Percentiles rank a stretch among this genome's conserved stretches.
These are phyloP conservation scores for Furnarius figulus DNA, from an alignment of 2,113 vertebrate genomes.

Conservation along the genomic window DNA sequence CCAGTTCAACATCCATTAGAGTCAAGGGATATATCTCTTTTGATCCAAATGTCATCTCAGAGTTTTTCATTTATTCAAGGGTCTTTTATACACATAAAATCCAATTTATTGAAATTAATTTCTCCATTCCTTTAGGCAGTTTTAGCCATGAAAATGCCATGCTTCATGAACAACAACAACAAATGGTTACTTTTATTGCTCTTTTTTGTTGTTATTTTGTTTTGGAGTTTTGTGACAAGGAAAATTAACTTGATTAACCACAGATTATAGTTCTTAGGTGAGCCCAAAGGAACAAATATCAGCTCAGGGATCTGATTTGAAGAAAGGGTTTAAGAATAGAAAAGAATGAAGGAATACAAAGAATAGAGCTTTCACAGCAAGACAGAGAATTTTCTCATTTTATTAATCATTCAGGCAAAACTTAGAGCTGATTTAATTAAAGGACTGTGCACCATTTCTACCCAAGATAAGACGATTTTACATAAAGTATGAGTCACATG, in stretches of 20 bases:
- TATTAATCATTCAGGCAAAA: slow-evolving; percentile 60
- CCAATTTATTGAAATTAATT: slow-evolving; percentile 76
- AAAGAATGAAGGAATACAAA: neutral
- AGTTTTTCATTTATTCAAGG: slow-evolving; percentile 65
- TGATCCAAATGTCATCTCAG: slow-evolving; percentile 57
- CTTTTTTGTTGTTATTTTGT: neutral
- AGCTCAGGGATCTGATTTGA: slow-evolving; percentile 1
- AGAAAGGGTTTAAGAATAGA: neutral
- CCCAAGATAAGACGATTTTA: slow-evolving; percentile 31
- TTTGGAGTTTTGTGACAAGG: slow-evolving; percentile 39
- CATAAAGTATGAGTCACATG: neutral
- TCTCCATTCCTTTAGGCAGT: slow-evolving; percentile 63
- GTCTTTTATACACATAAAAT: slow-evolving; percentile 60
- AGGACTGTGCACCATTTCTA: slow-evolving; percentile 18
- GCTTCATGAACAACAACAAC: slow-evolving; percentile 46
- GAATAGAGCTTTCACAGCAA: neutral
- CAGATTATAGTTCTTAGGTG: slow-evolving; percentile 49
- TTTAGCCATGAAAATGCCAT: slow-evolving; percentile 56
- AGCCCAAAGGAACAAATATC: slow-evolving; percentile 51
- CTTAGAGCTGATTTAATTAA: slow-evolving; percentile 54
- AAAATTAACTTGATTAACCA: slow-evolving; percentile 58
- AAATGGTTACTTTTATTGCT: slow-evolving; percentile 53
- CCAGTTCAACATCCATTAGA: slow-evolving; percentile 3
- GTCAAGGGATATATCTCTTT: slow-evolving; percentile 40
- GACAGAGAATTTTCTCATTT: slow-evolving; percentile 32